phyloP scores from a whole-genome alignment of 2,797 vertebrate species.

The Telmatherina bonti region DNA sequence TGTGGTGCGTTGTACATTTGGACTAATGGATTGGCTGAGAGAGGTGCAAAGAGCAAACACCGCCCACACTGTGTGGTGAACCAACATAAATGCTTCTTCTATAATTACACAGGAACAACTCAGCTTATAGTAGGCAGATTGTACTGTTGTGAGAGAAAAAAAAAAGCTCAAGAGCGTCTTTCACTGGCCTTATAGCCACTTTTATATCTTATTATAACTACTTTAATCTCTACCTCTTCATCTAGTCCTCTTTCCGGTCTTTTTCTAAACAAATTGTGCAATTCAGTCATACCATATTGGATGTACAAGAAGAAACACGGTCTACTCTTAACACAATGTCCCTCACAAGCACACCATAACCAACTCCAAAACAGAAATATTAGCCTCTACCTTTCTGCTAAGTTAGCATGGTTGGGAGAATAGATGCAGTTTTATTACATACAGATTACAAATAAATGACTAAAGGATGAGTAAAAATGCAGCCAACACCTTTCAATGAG shows the following conservation, averaged over 20 bases:
- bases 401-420: neutral
- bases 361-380: neutral
- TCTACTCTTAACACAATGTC: conserved; percentile 30
- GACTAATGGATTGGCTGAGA: conserved; percentile 65
- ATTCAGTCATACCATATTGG: conserved; percentile 51
- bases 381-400: neutral
- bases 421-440: neutral
- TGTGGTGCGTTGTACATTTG: conserved; percentile 50
- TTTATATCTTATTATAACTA: conserved; percentile 18
- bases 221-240: conserved; percentile 42
- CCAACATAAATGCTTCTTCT: conserved; percentile 59
- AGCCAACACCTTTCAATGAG: conserved; percentile 18
- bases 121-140: conserved; percentile 62
- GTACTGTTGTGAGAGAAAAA: conserved; percentile 32
- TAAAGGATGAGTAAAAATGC: neutral
- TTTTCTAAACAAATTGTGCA: conserved; percentile 23
- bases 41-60: conserved; percentile 65
- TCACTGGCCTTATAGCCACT: conserved; percentile 23
- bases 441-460: neutral
- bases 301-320: conserved; percentile 33
- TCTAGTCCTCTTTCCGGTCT: conserved; percentile 20
- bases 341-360: neutral
- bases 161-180: conserved; percentile 34
- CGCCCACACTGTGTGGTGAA: conserved; percentile 53
- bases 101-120: conserved; percentile 69